Evolutionary conservation across 2,888 invertebrate species (phyloP).

Genomic region (Yponomeuta malinellus): DNA sequence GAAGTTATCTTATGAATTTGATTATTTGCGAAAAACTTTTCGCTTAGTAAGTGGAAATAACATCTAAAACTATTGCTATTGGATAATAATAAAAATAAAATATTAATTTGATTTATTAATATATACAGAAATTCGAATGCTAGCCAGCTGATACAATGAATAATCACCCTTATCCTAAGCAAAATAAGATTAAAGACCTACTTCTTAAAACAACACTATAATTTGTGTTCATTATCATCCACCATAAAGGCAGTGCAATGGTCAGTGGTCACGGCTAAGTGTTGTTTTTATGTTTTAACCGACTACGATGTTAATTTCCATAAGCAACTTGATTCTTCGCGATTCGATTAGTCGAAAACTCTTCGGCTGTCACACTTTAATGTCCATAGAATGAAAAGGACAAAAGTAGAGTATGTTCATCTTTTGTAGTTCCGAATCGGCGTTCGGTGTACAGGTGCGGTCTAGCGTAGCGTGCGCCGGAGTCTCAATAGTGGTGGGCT

Average conservation of each 20-base stretch:
- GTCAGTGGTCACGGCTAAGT: slow-evolving; percentile 1
- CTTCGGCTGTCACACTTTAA: not conserved
- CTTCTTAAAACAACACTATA: not conserved
- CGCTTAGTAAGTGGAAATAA: too few species aligned
- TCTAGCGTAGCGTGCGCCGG: slow-evolving; percentile 56
- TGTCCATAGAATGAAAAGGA: not conserved
- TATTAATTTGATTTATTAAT: too few species aligned
- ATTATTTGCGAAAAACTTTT: too few species aligned
- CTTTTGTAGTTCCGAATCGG: not conserved
- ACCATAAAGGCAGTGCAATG: slow-evolving; percentile 1
- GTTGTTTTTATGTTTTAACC: slow-evolving; percentile 1
- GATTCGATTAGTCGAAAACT: not conserved
- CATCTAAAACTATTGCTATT: too few species aligned
- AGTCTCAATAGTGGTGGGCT: slow-evolving; percentile 41
- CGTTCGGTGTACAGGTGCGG: slow-evolving; percentile 39
- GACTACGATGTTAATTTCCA: not conserved
- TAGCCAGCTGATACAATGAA: not conserved
- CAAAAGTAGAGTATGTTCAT: not conserved
- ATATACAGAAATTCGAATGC: not conserved
- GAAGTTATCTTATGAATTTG: too few species aligned
- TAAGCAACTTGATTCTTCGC: not conserved
- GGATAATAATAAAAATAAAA: too few species aligned
- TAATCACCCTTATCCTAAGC: not conserved
- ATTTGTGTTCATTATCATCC: not conserved
- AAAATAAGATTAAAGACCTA: not conserved